Evolutionary conservation across 2,888 invertebrate genomes (phyloP).

Genomic region (Drosophila subquinaria): DNA sequence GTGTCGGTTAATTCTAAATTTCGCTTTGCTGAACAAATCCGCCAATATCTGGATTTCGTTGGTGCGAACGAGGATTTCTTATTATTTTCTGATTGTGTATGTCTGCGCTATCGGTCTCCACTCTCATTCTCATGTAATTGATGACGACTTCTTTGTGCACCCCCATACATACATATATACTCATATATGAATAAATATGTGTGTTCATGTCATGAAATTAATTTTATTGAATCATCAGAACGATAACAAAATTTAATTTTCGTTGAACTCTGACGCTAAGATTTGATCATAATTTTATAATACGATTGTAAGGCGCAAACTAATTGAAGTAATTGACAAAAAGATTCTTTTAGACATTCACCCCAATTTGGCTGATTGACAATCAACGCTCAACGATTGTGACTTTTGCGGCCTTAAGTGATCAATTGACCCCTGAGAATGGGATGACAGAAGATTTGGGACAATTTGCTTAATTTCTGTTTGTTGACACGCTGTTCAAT

Average conservation of each 20-base stretch:
- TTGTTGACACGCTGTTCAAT: neutral
- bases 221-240: constrained; percentile 29
- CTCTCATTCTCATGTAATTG: constrained; percentile 40
- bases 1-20: constrained; percentile 42
- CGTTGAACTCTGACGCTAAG: constrained; percentile 23
- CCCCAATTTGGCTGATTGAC: constrained; percentile 10
- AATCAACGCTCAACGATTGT: constrained; percentile 14
- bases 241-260: constrained; percentile 31
- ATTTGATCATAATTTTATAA: constrained; percentile 25
- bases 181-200: constrained; percentile 5
- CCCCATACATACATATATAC: neutral
- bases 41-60: constrained; percentile 61
- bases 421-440: constrained; percentile 8
- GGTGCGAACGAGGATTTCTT: constrained; percentile 48
- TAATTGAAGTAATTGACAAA: constrained; percentile 36
- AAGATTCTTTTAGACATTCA: constrained; percentile 1
- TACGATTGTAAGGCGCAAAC: constrained; percentile 22
- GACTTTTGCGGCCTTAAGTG: constrained; percentile 15
- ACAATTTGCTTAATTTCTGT: neutral
- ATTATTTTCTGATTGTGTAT: constrained; percentile 43
- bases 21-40: constrained; percentile 44
- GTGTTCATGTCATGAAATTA: constrained; percentile 6
- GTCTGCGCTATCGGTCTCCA: constrained; percentile 27
- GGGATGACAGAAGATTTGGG: neutral
- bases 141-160: constrained; percentile 33